Base-by-base conservation (phyloP, 2,113 vertebrate species). In the Nothocercus nigrocapillus region DNA sequence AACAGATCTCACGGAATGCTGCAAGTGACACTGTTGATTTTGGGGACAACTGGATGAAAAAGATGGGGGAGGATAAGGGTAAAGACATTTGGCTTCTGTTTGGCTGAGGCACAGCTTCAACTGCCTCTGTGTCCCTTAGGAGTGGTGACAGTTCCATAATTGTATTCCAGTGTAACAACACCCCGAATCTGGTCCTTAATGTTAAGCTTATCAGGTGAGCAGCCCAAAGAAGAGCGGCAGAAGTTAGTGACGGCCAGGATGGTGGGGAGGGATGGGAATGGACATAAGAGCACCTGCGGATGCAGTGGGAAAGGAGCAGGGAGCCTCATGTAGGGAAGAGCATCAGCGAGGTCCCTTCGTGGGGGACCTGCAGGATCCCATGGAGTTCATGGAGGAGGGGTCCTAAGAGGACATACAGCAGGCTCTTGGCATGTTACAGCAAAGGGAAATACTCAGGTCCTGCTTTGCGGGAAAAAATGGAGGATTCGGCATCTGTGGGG, bases 321-420 rank as follows among this genome's bases (percentile, higher is more conserved):
- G 28, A 85, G 8, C 25, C 20, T 45, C 3, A 0, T 22, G 18
- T 7, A 45, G 42, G 21, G 45, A 30, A 32, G 19, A 67, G 19
- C 69, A 36, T 8, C 10, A 13, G 64, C 58, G 16, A 6, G 8
- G 8, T 63, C 36, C 1, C 0, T 75, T 75, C 42, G 6, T 1
- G 4, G 32, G 16, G 61, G n/a, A 36, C 61, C 11, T 25, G 61
- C 36, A 21, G 11, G 11, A 73, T 64, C 42, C 68, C 6, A 2
- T 13, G 25, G 38, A 13, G 10, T 20, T 51, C 38, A 14, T 32
- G 10, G 38, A 72, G 45, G 30, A 84, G 34, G 11, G 45, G 5
- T 47, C 14, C 4, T 66, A 56, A 28, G 28, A 56, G 38, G 25
- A 30, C 25, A 21, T 21, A 9, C 49, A 85, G 14, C 6, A 62